Conservation (phyloP, 2,888 invertebrate species). For the Drosophila stalkeri region DNA sequence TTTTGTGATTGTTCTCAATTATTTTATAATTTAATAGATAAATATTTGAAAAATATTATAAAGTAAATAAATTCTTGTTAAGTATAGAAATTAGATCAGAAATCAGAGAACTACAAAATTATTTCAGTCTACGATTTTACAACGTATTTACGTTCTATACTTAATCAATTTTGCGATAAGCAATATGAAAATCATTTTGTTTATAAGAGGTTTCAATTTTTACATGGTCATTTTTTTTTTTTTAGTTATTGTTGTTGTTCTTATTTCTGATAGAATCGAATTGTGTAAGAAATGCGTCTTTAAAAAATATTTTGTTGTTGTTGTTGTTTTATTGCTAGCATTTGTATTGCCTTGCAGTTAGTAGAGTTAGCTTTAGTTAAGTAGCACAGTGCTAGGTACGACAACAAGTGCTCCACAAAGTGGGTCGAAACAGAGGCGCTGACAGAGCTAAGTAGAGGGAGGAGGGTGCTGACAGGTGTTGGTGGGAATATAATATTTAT, state of each 20-base stretch:
- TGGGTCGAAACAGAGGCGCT: conserved; percentile 12
- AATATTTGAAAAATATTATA: no score
- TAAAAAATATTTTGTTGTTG: conserved; percentile 46
- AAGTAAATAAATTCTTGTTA: no score
- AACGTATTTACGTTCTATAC: not conserved
- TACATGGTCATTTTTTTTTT: conserved; percentile 48
- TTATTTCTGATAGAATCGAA: not conserved
- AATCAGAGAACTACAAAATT: no score
- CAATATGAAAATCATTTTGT: conserved; percentile 9
- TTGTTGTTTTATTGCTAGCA: conserved; percentile 4
- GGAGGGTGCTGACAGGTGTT: not conserved
- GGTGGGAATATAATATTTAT: conserved; percentile 19
- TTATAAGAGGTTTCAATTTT: conserved; percentile 7
- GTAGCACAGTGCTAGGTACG: not conserved
- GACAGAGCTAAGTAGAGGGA: not conserved
- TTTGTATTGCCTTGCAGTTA: conserved; percentile 20
- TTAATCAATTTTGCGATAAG: conserved; percentile 37
- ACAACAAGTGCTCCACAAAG: conserved; percentile 23
- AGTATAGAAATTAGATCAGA: no score
- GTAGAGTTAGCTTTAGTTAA: not conserved
- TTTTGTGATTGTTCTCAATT: no score
- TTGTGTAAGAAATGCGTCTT: conserved; percentile 75
- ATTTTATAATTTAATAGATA: no score
- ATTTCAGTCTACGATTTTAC: conserved; percentile 5
- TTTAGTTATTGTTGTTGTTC: conserved; percentile 2